Percentiles rank a stretch among this genome's conserved stretches.
Conservation (phyloP, 2,888 invertebrate genomes). For the Meghimatium bilineatum region DNA sequence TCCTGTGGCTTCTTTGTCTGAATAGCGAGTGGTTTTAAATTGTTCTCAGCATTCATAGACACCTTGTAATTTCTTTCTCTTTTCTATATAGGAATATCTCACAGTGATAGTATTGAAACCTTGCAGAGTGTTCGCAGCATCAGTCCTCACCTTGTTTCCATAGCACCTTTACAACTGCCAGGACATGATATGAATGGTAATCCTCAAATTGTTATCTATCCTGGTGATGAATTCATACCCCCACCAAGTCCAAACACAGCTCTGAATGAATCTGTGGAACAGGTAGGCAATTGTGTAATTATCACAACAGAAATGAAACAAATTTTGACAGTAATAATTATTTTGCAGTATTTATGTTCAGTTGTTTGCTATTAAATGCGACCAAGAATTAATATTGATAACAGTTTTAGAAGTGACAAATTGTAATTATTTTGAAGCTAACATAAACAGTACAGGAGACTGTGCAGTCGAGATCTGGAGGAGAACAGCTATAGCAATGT, state of each 20-base stretch:
- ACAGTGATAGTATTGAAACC: constrained; percentile 72
- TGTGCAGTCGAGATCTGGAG: no score
- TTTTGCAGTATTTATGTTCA: no score
- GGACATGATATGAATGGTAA: constrained; percentile 69
- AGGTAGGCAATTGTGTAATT: constrained; percentile 44
- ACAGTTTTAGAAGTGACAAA: no score
- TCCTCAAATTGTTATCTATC: constrained; percentile 50
- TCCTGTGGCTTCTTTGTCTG: no score
- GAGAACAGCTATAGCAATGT: no score
- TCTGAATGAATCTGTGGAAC: constrained; percentile 47
- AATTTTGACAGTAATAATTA: no score
- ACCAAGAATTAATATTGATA: no score
- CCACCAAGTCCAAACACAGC: constrained; percentile 39
- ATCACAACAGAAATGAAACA: no score
- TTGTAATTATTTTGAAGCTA: no score
- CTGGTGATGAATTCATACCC: constrained; percentile 18
- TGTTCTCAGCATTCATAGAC: not conserved
- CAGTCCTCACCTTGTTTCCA: constrained; percentile 61
- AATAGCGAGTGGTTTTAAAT: no score
- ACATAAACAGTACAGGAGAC: no score
- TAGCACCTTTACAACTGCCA: constrained; percentile 25
- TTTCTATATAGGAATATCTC: constrained; percentile 55
- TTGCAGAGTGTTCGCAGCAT: constrained; percentile 69
- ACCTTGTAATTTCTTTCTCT: not conserved
- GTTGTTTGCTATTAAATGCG: no score